These are phyloP conservation scores for Drosophila anomalata DNA, from an alignment of 2,888 invertebrate species.

Conservation along the genomic window DNA sequence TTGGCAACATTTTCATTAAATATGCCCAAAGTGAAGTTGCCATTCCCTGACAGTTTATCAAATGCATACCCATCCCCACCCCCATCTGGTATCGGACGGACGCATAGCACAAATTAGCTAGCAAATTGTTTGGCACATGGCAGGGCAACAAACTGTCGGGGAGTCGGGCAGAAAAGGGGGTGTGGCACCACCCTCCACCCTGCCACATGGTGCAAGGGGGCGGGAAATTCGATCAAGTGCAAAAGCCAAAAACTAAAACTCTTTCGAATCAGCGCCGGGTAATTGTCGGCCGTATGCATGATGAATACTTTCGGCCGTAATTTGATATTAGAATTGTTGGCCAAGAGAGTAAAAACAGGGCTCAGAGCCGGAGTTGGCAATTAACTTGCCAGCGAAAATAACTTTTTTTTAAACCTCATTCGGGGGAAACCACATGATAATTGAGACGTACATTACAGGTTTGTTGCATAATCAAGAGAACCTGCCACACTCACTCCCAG, in stretches of 20 bases:
- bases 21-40: constrained; percentile 81
- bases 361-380: constrained; percentile 13
- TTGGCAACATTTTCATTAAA: constrained; percentile 81
- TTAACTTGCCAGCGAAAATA: neutral
- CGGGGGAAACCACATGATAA: neutral
- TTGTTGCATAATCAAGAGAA: neutral
- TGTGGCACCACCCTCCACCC: too few species aligned
- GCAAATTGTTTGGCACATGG: constrained; percentile 75
- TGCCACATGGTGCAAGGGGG: neutral
- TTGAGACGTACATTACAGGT: neutral
- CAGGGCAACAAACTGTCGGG: constrained; percentile 48
- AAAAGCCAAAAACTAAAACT: constrained; percentile 38
- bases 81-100: constrained; percentile 19
- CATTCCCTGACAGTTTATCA: constrained; percentile 78
- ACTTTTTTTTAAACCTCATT: neutral
- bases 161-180: neutral
- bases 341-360: constrained; percentile 8
- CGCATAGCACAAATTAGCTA: constrained; percentile 72
- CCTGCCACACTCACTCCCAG: neutral
- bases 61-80: constrained; percentile 61
- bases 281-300: constrained; percentile 28
- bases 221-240: constrained; percentile 38
- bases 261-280: constrained; percentile 25
- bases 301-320: constrained; percentile 38
- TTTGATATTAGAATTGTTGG: constrained; percentile 39